Percentiles rank a stretch among this genome's conserved stretches.
phyloP scores from a whole-genome alignment of 2,797 vertebrate species.

The Anabacerthia variegaticeps region DNA sequence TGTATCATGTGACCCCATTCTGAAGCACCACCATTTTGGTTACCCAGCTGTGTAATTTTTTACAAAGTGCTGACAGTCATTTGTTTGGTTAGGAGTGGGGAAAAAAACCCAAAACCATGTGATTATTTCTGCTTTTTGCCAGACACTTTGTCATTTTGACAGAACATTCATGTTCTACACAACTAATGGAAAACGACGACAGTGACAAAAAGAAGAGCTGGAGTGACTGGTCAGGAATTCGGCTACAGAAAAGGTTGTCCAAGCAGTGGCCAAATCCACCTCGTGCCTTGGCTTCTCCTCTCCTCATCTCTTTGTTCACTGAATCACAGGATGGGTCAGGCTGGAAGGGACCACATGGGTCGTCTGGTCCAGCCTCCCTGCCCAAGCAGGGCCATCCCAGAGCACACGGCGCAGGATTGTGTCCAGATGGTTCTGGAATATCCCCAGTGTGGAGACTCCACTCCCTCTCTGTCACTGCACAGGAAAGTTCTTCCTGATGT shows the following conservation, averaged over 20 bases:
- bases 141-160: not conserved
- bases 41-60: not conserved
- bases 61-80: not conserved
- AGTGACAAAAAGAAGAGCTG: not conserved
- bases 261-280: not conserved
- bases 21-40: not conserved
- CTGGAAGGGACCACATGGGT: not conserved
- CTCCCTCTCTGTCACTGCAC: not conserved
- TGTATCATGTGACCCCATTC: accelerated
- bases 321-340: not conserved
- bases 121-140: not conserved
- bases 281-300: not conserved
- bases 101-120: not conserved
- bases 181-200: not conserved
- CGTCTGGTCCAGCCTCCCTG: not conserved
- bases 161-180: not conserved
- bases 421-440: not conserved
- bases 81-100: not conserved
- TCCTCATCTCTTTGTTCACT: not conserved
- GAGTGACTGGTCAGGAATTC: not conserved
- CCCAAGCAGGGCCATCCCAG: not conserved
- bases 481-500: not conserved
- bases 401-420: not conserved
- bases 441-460: not conserved
- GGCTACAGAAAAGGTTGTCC: not conserved